phyloP scores from a whole-genome alignment of 1,140 invertebrate genomes.

The Tetragnatha versicolor region DNA sequence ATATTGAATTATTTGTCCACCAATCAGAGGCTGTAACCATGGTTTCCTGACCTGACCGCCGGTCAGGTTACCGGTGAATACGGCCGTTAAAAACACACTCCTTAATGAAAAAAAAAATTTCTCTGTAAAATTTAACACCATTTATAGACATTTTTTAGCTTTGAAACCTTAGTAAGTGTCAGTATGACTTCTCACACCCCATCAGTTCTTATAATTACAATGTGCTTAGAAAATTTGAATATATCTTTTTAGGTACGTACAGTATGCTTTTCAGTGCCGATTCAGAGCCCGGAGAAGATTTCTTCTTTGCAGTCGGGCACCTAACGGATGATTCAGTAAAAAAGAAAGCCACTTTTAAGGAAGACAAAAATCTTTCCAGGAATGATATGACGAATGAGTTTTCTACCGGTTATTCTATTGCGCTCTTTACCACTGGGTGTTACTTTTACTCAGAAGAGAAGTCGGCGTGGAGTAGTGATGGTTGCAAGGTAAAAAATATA shows the following conservation, averaged over 20 bases:
- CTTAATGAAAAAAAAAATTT: too few species aligned
- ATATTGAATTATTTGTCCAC: too few species aligned
- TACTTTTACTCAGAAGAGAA: constrained; percentile 45
- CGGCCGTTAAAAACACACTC: too few species aligned
- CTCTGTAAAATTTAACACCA: too few species aligned
- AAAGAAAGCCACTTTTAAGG: not conserved
- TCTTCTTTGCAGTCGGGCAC: constrained; percentile 29
- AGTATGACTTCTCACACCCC: not conserved
- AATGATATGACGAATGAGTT: constrained; percentile 45
- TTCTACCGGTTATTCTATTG: constrained; percentile 24
- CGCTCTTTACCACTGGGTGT: constrained; percentile 30
- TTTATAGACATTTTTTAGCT: too few species aligned
- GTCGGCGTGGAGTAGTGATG: constrained; percentile 27
- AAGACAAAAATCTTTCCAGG: not conserved
- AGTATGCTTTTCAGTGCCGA: constrained; percentile 11
- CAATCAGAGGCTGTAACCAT: too few species aligned
- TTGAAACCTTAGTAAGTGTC: too few species aligned
- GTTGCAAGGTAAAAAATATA: constrained; percentile 43
- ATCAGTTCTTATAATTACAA: not conserved
- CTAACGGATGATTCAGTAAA: not conserved
- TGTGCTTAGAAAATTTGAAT: not conserved
- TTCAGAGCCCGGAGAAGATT: not conserved
- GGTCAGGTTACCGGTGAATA: too few species aligned
- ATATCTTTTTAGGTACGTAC: not conserved
- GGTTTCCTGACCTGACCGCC: too few species aligned